Percentiles rank a stretch among this genome's conserved stretches.
Evolutionary conservation across 2,888 invertebrate genomes (phyloP).

Genomic region (Drosophila nr. fundita): DNA sequence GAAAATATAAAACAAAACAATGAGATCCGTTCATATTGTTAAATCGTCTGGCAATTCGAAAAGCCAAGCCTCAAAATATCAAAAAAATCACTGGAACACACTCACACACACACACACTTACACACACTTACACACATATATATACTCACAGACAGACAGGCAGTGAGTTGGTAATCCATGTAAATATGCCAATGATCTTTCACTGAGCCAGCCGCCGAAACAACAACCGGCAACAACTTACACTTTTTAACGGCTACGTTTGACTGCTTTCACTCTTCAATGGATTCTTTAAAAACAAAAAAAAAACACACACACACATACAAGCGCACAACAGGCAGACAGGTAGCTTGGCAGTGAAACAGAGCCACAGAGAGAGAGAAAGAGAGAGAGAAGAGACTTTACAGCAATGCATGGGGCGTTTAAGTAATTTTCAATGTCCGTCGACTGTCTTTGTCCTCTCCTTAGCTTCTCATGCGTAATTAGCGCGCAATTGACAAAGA

Average conservation of each 20-base stretch:
- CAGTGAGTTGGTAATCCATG: conserved; percentile 39
- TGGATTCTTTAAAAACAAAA: conserved; percentile 66
- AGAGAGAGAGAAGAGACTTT: neutral
- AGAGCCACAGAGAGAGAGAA: conserved; percentile 7
- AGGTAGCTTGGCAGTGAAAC: conserved; percentile 16
- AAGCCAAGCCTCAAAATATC: conserved; percentile 39
- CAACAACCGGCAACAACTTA: conserved; percentile 54
- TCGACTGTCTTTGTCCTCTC: conserved; percentile 5
- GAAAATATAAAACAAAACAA: neutral
- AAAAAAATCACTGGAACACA: conserved; percentile 9
- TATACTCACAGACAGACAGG: neutral
- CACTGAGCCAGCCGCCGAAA: conserved; percentile 17
- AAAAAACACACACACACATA: conserved; percentile 1
- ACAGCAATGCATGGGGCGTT: conserved; percentile 40
- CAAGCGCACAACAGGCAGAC: conserved; percentile 18
- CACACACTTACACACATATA: conserved; percentile 1
- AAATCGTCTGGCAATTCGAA: conserved; percentile 24
- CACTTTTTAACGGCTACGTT: conserved; percentile 63
- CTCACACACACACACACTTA: conserved; percentile 2
- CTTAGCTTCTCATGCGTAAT: conserved; percentile 30
- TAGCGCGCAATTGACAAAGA: conserved; percentile 41
- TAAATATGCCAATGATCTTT: conserved; percentile 70
- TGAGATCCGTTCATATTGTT: conserved; percentile 26
- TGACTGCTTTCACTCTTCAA: conserved; percentile 73
- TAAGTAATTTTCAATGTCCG: conserved; percentile 56